phyloP scores from a whole-genome alignment of 2,888 invertebrate genomes.

The Tetanocera ferruginea region DNA sequence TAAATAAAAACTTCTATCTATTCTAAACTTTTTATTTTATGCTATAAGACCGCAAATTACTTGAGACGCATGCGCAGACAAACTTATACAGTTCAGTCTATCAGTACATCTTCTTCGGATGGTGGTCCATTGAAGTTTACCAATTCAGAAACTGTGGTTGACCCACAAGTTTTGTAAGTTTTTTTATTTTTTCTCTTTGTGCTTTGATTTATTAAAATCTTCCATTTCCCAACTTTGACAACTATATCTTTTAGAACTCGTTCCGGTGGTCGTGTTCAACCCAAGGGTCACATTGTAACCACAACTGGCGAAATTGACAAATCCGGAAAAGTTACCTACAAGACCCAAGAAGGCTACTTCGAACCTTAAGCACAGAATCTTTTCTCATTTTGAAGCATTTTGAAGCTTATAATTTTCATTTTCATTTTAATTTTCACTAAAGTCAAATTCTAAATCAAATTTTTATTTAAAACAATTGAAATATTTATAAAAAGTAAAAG shows the following conservation, averaged over 20 bases:
- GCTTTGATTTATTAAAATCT: not conserved
- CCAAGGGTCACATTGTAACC: constrained; percentile 46
- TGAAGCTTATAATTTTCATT: too few species aligned
- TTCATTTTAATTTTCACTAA: not conserved
- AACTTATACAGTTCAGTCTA: constrained; percentile 50
- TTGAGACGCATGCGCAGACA: constrained; percentile 62
- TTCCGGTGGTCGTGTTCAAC: not conserved
- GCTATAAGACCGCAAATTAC: constrained; percentile 48
- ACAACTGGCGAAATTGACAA: constrained; percentile 48
- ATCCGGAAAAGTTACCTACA: constrained; percentile 44
- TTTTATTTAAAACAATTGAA: not conserved
- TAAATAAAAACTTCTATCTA: not conserved
- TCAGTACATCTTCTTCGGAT: constrained; percentile 52
- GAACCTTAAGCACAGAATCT: not conserved
- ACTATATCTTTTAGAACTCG: constrained; percentile 46
- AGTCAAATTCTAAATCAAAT: not conserved
- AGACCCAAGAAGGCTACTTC: constrained; percentile 41
- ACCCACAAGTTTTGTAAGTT: constrained; percentile 37
- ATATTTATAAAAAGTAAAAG: not conserved
- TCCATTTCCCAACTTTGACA: constrained; percentile 43
- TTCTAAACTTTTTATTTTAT: not conserved
- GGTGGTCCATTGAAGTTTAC: constrained; percentile 49
- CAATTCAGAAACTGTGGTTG: constrained; percentile 46
- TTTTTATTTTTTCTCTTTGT: constrained; percentile 29
- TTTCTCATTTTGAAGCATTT: not conserved